phyloP scores from a whole-genome alignment of 2,797 vertebrate species.

The Meriones psammophilus region DNA sequence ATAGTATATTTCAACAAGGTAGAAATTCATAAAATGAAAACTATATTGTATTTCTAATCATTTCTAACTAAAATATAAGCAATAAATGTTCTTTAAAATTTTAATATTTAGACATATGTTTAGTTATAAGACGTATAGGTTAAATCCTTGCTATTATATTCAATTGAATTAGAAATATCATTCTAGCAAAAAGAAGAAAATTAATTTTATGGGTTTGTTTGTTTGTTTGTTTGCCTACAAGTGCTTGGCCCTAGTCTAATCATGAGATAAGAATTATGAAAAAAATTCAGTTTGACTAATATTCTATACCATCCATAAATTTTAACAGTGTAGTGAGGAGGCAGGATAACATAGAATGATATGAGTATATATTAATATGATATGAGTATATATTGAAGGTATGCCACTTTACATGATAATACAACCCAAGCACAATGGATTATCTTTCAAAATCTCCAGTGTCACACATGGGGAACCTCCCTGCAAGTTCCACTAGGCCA shows the following conservation, averaged over 20 bases:
- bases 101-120: not conserved
- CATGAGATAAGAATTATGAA: not conserved
- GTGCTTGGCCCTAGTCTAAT: not conserved
- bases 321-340: not conserved
- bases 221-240: not conserved
- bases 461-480: not conserved
- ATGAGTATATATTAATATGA: not conserved
- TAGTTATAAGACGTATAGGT: not conserved
- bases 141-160: not conserved
- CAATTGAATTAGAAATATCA: not conserved
- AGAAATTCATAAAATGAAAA: not conserved
- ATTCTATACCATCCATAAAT: not conserved
- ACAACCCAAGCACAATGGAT: not conserved
- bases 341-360: not conserved
- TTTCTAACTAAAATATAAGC: not conserved
- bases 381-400: no score
- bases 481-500: not conserved
- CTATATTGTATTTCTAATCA: not conserved
- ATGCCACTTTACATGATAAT: not conserved
- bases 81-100: not conserved
- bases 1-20: no score
- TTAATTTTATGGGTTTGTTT: not conserved
- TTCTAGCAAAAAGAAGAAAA: not conserved
- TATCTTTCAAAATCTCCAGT: not conserved
- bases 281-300: not conserved